phyloP scores from a whole-genome alignment of 2,888 invertebrate genomes.

The Labia minor region DNA sequence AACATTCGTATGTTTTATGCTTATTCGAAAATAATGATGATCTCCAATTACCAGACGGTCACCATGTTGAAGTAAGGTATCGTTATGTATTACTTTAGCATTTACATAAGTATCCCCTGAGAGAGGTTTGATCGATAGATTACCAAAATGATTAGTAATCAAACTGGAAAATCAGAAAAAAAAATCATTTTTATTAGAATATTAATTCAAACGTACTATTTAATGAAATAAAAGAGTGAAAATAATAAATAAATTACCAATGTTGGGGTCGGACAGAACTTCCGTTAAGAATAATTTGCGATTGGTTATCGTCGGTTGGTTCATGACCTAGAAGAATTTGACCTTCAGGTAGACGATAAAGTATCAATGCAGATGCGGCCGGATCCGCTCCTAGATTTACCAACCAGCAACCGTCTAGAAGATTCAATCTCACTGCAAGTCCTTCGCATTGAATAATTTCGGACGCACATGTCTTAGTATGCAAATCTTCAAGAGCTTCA shows the following conservation, averaged over 20 bases:
- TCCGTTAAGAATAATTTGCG: constrained; percentile 50
- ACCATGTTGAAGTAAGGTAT: constrained; percentile 40
- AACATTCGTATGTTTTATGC: constrained; percentile 37
- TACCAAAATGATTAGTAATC: constrained; percentile 41
- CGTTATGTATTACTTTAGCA: constrained; percentile 39
- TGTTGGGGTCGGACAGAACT: constrained; percentile 47
- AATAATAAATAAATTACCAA: constrained; percentile 39
- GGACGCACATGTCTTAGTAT: background rate
- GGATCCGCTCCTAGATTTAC: constrained; percentile 55
- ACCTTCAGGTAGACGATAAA: constrained; percentile 43
- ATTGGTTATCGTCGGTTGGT: constrained; percentile 28
- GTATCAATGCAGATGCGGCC: constrained; percentile 47
- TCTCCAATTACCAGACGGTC: constrained; percentile 48
- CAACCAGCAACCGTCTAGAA: constrained; percentile 35
- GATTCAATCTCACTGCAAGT: background rate
- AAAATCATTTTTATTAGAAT: too few species aligned
- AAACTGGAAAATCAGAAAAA: constrained; percentile 32
- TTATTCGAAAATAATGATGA: constrained; percentile 46
- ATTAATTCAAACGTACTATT: too few species aligned
- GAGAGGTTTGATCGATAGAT: constrained; percentile 39
- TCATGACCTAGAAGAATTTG: constrained; percentile 38
- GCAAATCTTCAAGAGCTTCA: background rate
- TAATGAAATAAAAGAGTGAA: too few species aligned
- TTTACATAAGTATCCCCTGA: constrained; percentile 45
- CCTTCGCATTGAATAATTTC: background rate